These are phyloP conservation scores for Beris morrisii DNA, from an alignment of 2,888 invertebrate species.

Conservation along the genomic window DNA sequence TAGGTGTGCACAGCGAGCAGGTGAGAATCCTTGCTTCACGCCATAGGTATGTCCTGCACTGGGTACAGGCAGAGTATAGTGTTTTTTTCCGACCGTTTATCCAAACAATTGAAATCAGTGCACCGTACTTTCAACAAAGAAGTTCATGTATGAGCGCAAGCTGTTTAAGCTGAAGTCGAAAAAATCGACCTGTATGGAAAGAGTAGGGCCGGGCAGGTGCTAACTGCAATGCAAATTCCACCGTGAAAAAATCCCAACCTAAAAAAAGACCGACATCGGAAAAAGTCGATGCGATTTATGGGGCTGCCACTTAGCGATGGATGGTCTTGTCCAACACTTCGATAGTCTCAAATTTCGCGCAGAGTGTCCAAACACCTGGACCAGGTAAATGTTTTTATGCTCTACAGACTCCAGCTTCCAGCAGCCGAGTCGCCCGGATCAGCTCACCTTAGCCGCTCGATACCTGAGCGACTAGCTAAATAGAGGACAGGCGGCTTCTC, in stretches of 20 bases:
- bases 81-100: no score
- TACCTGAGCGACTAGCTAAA: neutral
- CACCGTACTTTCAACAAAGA: no score
- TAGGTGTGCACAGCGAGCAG: neutral
- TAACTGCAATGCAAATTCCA: conserved; percentile 31
- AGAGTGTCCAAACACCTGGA: conserved; percentile 16
- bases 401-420: conserved; percentile 23
- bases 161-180: neutral
- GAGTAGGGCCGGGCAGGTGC: conserved; percentile 34
- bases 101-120: no score
- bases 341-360: conserved; percentile 33
- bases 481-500: neutral
- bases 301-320: conserved; percentile 18
- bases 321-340: conserved; percentile 13
- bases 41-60: conserved; percentile 4
- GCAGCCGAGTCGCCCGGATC: conserved; percentile 4
- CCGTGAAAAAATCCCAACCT: neutral
- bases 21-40: neutral
- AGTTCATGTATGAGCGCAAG: neutral
- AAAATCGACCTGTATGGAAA: conserved; percentile 13
- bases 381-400: neutral
- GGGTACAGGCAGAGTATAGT: neutral
- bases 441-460: conserved; percentile 19
- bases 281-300: conserved; percentile 21
- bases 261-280: conserved; percentile 6